phyloP scores from a whole-genome alignment of 2,113 vertebrate genomes.

The Poeciliopsis retropinna region DNA sequence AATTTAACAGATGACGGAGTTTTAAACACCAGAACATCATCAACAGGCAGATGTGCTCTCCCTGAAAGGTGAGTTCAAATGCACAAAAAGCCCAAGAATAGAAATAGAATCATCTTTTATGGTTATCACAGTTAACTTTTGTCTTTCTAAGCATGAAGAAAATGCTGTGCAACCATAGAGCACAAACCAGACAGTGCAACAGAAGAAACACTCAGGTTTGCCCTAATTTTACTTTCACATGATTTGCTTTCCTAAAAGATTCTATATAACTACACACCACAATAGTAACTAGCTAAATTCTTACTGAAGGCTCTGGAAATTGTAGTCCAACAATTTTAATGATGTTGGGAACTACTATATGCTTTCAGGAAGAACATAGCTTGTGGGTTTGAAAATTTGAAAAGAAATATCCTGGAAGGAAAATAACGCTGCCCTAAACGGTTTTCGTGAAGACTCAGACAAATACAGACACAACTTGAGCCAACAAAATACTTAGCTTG shows the following conservation, averaged over 20 bases:
- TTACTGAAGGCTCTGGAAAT: too few relatives aligned
- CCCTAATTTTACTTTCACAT: not conserved
- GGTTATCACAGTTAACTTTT: not conserved
- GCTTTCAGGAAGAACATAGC: too few relatives aligned
- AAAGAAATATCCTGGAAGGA: too few relatives aligned
- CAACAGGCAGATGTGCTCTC: slow-evolving; percentile 27
- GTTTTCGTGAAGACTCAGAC: not conserved
- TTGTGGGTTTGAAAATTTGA: too few relatives aligned
- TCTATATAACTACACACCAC: not conserved
- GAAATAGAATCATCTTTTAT: slow-evolving; percentile 20
- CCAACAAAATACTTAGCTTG: not conserved
- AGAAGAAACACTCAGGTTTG: not conserved
- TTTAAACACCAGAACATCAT: slow-evolving; percentile 53
- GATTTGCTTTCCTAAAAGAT: not conserved
- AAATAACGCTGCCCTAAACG: too few relatives aligned
- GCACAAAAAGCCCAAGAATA: slow-evolving; percentile 3
- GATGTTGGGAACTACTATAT: not conserved
- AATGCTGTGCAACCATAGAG: not conserved
- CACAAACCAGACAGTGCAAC: not conserved
- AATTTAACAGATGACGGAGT: slow-evolving; percentile 52
- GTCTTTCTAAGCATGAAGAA: not conserved
- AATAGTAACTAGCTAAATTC: not conserved
- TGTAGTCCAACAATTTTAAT: not conserved
- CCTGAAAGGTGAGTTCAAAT: slow-evolving; percentile 14
- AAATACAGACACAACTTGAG: not conserved